Evolutionary conservation across 1,140 invertebrate species (phyloP).

Genomic region (Ceratina calcarata): DNA sequence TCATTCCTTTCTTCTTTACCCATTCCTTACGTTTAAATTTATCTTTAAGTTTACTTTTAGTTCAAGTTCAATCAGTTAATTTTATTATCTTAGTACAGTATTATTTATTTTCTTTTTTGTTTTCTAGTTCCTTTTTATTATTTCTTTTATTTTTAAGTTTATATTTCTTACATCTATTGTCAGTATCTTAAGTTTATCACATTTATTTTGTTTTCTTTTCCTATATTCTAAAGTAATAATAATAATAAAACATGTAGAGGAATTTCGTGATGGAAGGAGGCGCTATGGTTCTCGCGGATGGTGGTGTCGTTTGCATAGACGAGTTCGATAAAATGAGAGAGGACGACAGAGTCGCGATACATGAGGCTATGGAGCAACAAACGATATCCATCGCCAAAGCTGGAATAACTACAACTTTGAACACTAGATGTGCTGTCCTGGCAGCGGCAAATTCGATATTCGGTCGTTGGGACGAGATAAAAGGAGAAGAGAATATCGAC

Average conservation of each 20-base stretch:
- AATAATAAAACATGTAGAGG: constrained; percentile 82
- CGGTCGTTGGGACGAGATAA: constrained; percentile 99
- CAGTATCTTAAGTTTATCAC: no score
- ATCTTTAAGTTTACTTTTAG: no score
- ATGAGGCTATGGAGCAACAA: constrained; percentile 99
- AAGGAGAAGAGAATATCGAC: constrained; percentile 99
- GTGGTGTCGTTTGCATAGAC: constrained; percentile 99
- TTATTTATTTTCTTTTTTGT: no score
- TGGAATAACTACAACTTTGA: constrained; percentile 99
- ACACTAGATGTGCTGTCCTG: constrained; percentile 98
- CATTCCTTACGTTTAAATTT: no score
- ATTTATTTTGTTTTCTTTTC: no score
- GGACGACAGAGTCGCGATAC: constrained; percentile 99
- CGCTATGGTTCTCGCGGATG: constrained; percentile 99
- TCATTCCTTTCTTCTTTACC: no score
- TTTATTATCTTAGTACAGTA: no score
- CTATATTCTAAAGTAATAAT: no score
- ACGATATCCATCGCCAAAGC: constrained; percentile 99
- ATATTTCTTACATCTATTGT: no score
- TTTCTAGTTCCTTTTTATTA: no score
- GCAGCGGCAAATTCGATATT: constrained; percentile 99
- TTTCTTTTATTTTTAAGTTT: no score
- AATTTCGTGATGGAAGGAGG: constrained; percentile 99
- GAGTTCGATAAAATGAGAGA: constrained; percentile 99
- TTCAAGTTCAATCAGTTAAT: no score